Evolutionary conservation across 2,113 vertebrate genomes (phyloP), one percentile per base, ranked within the genome.

Genomic region (Sphaerodactylus townsendi): DNA sequence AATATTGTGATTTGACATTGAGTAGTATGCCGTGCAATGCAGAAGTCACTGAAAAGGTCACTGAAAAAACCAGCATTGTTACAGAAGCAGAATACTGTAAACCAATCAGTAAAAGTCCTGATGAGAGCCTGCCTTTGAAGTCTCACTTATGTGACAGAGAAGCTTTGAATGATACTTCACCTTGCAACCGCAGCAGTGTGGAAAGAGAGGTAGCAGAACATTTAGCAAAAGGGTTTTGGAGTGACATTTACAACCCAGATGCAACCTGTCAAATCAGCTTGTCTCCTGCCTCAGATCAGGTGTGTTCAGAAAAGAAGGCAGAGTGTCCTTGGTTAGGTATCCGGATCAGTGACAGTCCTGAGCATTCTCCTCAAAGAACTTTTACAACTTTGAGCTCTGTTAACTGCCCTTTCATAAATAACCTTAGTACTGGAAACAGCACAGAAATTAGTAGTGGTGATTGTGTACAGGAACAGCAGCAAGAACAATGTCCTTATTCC

Each of bases 151-250:
- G 93, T 23, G 3, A 89, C 35, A 82, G 83, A 35, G 95, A 92
- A 73, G 89, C 92, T 1, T 28, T 79, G 33, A 64, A 70, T 41
- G 7, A 86, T 83, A 64, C 85, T 1, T 86, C 88, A 19, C 59
- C 93, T 30, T 85, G 92, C 23, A 96, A 96, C 59, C 96, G 98
- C 76, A 99, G 98, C 81, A 97, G 96, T 0, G 98, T 98, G 70
- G 98, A 99, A 81, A 96, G 98, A 68, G 98, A 99, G 87, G 98
- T 99, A 78, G 98, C 98, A 3, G 98, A 99, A 90, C 98, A 99
- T 94, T 94, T 99, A 10, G 98, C 98, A 0, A 97, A 97, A 86
- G 98, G 98, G 5, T 99, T 99, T 91, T 99, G 98, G 98, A 94
- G 96, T 48, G 97, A 99, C 74, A 83, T 98, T 46, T 96, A 96